These are phyloP conservation scores for Selenia dentaria DNA, from an alignment of 2,888 invertebrate species.

Conservation along the genomic window DNA sequence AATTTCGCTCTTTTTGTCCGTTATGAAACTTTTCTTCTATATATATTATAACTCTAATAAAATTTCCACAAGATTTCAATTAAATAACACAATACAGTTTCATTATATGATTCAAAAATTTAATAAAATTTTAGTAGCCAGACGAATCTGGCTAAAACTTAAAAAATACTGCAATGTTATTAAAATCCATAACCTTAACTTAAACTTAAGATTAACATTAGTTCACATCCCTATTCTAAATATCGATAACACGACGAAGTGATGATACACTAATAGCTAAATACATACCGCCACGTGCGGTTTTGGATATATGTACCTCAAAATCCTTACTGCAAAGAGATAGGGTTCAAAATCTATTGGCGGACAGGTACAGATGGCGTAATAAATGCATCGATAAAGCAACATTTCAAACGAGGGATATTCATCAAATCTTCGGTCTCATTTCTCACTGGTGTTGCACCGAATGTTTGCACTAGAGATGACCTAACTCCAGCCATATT, in stretches of 20 bases:
- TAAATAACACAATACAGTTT: no score
- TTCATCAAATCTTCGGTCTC: slow-evolving; percentile 73
- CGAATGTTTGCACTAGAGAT: slow-evolving; percentile 45
- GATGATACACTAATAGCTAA: slow-evolving; percentile 60
- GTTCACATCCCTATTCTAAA: slow-evolving; percentile 42
- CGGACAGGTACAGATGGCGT: slow-evolving; percentile 24
- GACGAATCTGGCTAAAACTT: no score
- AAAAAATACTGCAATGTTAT: no score
- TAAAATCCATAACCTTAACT: no score
- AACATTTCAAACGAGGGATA: slow-evolving; percentile 62
- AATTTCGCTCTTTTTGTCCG: no score
- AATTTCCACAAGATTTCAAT: no score
- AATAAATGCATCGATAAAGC: slow-evolving; percentile 68
- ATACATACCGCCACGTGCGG: slow-evolving; percentile 59
- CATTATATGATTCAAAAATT: no score
- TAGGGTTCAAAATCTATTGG: slow-evolving; percentile 21
- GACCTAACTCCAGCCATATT: slow-evolving; percentile 10
- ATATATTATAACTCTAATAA: no score
- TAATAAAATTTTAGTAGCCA: no score
- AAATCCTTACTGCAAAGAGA: slow-evolving; percentile 8
- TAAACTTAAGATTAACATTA: no score
- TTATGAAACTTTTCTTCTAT: no score
- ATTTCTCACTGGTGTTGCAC: slow-evolving; percentile 66
- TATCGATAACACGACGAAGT: slow-evolving; percentile 60
- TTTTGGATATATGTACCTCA: slow-evolving; percentile 1